Base-by-base conservation (phyloP, 2,888 invertebrate genomes). In the Acanthosoma haemorrhoidale region DNA sequence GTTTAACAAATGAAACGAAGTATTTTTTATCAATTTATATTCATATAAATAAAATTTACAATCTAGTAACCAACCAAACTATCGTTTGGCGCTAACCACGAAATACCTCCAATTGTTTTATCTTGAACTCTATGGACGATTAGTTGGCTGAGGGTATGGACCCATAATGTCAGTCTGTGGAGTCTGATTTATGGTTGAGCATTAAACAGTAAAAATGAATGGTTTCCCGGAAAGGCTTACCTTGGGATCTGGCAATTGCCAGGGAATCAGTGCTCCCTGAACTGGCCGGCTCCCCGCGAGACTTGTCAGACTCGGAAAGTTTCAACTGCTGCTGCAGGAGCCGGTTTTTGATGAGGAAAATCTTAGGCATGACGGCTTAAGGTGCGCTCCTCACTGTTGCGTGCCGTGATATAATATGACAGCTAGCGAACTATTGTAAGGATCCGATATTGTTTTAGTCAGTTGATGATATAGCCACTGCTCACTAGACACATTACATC, bases 251-350 rank as follows among this genome's bases (percentile, higher is more conserved):
- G 77, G 83, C 82, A 74, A 83, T 79, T 70, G 83, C 82, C 70
- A 83, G 79, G 1, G 83, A 83, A 79, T 77, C 71, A 1, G 78
- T 77, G 1, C 77, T 77, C 3, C 77, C 77, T 4, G 81, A 79
- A 11, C 81, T 80, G 70, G 80, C 79, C 69, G 78, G 77, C 15
- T 31, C 58, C 32, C 25, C 74, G 11, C 74, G 68, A 34, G 77
- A 78, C 70, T 92, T 91, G 82, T 92, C 92, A 75, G 89, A 87
- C 81, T 92, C 92, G 81, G 89, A 83, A 80, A 94, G 82, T 78
- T 89, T 85, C 79, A 90, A 85, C 82, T 94, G 94, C 86, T 94
- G 93, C 87, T 92, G 91, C 77, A 91, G 91, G 84, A 94, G 85
- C 80, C 93, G 87, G 81, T 93, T 91, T 83, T 93, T 94, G 78